Conservation (phyloP, 1,140 invertebrate species). For the Lamellibrachia luymesi region DNA sequence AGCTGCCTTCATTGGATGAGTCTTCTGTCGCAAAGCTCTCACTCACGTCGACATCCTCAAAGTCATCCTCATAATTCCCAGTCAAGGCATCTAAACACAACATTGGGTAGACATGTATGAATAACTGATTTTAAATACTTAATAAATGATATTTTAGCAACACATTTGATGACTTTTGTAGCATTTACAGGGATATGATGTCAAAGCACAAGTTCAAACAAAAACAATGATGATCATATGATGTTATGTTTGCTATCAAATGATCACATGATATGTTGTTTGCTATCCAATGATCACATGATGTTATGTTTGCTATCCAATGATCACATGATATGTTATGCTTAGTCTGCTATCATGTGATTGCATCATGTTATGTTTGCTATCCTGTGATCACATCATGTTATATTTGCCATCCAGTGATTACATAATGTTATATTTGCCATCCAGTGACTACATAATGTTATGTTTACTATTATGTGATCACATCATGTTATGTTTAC, state of each 20-base stretch:
- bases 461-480: too few relatives aligned
- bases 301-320: too few relatives aligned
- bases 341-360: too few relatives aligned
- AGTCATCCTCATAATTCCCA: conserved; percentile 49
- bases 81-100: conserved; percentile 34
- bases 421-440: too few relatives aligned
- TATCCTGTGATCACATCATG: too few relatives aligned
- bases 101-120: background rate
- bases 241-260: background rate
- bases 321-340: too few relatives aligned
- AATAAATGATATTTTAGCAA: background rate
- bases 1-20: background rate
- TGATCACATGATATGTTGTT: background rate
- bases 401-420: too few relatives aligned
- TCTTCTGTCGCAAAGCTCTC: background rate
- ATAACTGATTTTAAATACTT: background rate
- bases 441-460: too few relatives aligned
- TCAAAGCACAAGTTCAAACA: background rate
- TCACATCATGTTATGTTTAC: too few relatives aligned
- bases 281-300: background rate
- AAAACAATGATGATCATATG: background rate
- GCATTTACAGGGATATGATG: background rate
- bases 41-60: conserved; percentile 35
- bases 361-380: too few relatives aligned
- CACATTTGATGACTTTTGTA: background rate